Conservation (phyloP, 2,797 vertebrate genomes). For the Anableps anableps region DNA sequence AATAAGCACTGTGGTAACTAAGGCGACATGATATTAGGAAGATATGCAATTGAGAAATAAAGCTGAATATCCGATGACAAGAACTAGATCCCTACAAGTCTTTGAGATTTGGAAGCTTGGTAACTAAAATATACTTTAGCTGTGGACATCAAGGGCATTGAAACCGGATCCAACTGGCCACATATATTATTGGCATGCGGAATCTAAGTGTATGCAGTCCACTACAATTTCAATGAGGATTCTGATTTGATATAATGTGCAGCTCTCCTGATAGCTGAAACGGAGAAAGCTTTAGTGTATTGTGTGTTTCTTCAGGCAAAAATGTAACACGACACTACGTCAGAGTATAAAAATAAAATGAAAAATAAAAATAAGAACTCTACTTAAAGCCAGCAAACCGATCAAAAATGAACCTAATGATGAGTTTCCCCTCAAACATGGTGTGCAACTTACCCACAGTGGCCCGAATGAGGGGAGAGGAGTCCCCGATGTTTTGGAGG, state of each 20-base stretch:
- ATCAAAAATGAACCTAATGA: neutral
- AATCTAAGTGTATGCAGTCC: neutral
- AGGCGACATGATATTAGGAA: neutral
- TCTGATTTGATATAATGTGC: neutral
- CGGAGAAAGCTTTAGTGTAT: no score
- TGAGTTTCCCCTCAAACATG: neutral
- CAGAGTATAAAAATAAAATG: no score
- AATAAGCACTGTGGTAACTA: neutral
- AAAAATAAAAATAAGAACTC: no score
- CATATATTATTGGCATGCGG: neutral
- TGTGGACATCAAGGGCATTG: neutral
- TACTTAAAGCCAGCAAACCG: no score
- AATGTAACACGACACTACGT: no score
- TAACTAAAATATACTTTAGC: neutral
- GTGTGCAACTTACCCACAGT: conserved; percentile 90
- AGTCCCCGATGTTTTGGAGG: conserved; percentile 95
- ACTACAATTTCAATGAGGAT: neutral
- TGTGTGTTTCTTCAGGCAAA: no score
- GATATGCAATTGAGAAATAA: neutral
- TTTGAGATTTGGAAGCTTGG: neutral
- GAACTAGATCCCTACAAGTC: neutral
- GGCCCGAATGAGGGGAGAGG: conserved; percentile 95
- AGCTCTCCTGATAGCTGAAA: neutral
- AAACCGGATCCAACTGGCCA: neutral
- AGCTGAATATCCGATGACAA: neutral